phyloP scores from a whole-genome alignment of 1,140 invertebrate species.

The Pseudachorutes palmiensis region DNA sequence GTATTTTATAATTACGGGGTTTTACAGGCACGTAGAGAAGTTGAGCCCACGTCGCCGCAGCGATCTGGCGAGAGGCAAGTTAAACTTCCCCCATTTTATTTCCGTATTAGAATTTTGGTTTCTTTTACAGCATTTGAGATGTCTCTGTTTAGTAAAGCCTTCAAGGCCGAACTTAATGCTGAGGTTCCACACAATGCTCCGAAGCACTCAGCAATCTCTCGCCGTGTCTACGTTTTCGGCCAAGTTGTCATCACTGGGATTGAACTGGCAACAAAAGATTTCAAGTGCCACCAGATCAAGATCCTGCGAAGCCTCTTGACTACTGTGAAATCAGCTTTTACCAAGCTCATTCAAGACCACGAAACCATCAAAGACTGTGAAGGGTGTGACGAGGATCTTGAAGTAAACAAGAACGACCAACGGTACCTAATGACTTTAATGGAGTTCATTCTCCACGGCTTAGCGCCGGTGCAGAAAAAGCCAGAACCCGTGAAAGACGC shows the following conservation, averaged over 20 bases:
- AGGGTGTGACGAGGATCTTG: slow-evolving; percentile 9
- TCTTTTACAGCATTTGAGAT: slow-evolving; percentile 5
- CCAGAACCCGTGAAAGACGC: neutral
- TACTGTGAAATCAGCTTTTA: neutral
- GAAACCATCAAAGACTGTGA: slow-evolving; percentile 6
- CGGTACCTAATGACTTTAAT: slow-evolving; percentile 10
- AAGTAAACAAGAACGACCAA: slow-evolving; percentile 17
- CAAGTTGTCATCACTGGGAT: slow-evolving; percentile 5
- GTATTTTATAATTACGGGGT: too few relatives aligned
- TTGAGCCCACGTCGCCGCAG: neutral
- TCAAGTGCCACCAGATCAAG: slow-evolving; percentile 7
- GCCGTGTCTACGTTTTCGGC: neutral
- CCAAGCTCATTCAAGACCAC: slow-evolving; percentile 20
- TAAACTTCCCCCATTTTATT: too few relatives aligned
- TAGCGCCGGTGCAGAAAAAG: slow-evolving; percentile 15
- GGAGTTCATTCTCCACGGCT: slow-evolving; percentile 21
- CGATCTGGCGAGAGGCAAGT: neutral
- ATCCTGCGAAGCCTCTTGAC: slow-evolving; percentile 3
- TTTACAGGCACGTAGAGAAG: neutral
- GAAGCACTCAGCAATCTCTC: neutral
- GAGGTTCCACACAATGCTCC: neutral
- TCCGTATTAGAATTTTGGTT: neutral
- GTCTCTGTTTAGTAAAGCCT: slow-evolving; percentile 7
- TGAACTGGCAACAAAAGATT: neutral
- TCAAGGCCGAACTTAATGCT: neutral